Evolutionary conservation across 2,888 invertebrate species (phyloP).

Genomic region (Cheilosia pagana): DNA sequence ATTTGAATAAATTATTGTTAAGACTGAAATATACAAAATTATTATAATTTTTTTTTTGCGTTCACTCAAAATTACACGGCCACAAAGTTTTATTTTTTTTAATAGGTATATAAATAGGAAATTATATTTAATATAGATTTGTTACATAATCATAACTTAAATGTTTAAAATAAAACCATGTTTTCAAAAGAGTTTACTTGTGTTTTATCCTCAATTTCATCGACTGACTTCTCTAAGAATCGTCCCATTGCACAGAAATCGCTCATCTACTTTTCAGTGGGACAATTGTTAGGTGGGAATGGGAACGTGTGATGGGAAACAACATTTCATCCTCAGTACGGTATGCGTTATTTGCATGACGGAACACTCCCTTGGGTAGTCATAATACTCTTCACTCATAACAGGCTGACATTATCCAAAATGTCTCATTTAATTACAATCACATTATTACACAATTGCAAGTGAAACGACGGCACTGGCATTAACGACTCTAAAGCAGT

Average conservation of each 20-base stretch:
- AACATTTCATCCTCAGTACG: not conserved
- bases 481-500: conserved; percentile 35
- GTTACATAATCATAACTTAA: conserved; percentile 38
- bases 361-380: conserved; percentile 41
- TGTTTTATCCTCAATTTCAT: conserved; percentile 1
- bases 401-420: conserved; percentile 58
- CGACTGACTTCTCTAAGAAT: conserved; percentile 28
- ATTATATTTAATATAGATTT: conserved; percentile 34
- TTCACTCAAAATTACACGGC: conserved; percentile 62
- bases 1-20: conserved; percentile 19
- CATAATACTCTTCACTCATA: conserved; percentile 33
- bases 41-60: conserved; percentile 11
- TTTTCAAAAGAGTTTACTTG: conserved; percentile 38
- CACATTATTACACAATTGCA: conserved; percentile 46
- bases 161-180: conserved; percentile 35
- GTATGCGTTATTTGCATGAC: not conserved
- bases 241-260: conserved; percentile 23
- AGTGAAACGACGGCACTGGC: conserved; percentile 56
- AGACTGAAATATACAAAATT: conserved; percentile 41
- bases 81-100: conserved; percentile 42
- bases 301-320: conserved; percentile 54
- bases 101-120: conserved; percentile 23
- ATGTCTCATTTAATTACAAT: conserved; percentile 65
- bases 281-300: conserved; percentile 57
- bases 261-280: conserved; percentile 32